Percentiles rank a stretch among this genome's conserved stretches.
phyloP scores from a whole-genome alignment of 2,113 vertebrate species.

The Gila orcuttii region DNA sequence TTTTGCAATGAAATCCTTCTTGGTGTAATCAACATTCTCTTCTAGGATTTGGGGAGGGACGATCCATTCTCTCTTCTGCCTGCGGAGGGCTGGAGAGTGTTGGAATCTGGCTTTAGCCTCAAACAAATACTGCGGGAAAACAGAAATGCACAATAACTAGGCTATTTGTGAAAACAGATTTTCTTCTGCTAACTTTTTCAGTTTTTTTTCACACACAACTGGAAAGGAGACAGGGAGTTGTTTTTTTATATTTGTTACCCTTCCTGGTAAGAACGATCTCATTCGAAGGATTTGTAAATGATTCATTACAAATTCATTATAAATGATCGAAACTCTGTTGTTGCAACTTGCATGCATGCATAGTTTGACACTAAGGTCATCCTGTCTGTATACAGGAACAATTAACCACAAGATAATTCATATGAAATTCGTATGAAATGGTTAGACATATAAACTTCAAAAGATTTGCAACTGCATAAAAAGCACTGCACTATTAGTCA shows the following conservation, averaged over 20 bases:
- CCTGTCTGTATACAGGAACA: not conserved
- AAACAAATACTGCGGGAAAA: conserved; percentile 17
- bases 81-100: conserved; percentile 22
- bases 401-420: not conserved
- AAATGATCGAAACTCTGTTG: not conserved
- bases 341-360: not conserved
- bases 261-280: not conserved
- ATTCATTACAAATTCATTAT: not conserved
- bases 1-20: conserved; percentile 44
- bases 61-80: conserved; percentile 58
- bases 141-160: not conserved
- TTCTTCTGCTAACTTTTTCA: not conserved
- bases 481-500: not conserved
- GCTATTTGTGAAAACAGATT: not conserved
- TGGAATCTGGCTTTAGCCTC: conserved; percentile 20
- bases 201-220: not conserved
- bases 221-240: not conserved
- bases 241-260: not conserved
- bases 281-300: not conserved
- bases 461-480: not conserved
- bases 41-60: conserved; percentile 54
- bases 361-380: not conserved
- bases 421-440: not conserved
- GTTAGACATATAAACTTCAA: not conserved
- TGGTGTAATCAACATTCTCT: conserved; percentile 54